Evolutionary conservation across 2,797 vertebrate genomes (phyloP), one percentile per base, ranked within the genome.

Genomic region (Enteromius treurensis): DNA sequence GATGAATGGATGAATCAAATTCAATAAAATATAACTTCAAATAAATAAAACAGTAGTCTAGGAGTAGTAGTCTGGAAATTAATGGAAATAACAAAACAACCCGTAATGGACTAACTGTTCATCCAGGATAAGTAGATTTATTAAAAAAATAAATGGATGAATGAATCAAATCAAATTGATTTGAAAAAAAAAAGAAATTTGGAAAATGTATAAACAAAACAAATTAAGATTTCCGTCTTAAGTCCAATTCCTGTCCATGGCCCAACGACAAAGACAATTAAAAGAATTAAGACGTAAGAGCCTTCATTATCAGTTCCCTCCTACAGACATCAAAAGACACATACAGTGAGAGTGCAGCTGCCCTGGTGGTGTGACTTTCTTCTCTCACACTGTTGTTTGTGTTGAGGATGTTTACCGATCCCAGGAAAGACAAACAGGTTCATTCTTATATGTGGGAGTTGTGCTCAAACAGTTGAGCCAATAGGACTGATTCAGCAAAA

Each of bases 401-500:
- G 92, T 92, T 89, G 91, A 94, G 92, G 92, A 95, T 95, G 94
- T 95, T 95, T 95, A 94, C 94, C 84, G 90, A 94, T 95, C 93
- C 92, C 93, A 91, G 91, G 90, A 91, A 94, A 95, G 93, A 94
- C 95, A 95, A 95, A 95, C 93, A 93, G 89, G 74, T 88, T 84
- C 49, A 73, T 88, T 92, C 90, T 92, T 94, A 92, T 93, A 92
- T 93, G 91, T 89, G 86, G 88, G 89, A 88, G 84, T 55, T 74
- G 47, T 84, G 75, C 88, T 92, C 92, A 95, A 94, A 95, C 92
- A 94, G 34, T 79, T 84, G 77, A 80, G 87, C 81, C 85, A 79
- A 73, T 84, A 76, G 84, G 84, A 84, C 60, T 83, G 80, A 45
- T 29, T 87, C 85, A 88, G 88, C 84, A 79, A 58, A 76, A 83